These are phyloP conservation scores for Lasioglossum marginatum DNA, from an alignment of 2,888 invertebrate species.

Conservation along the genomic window DNA sequence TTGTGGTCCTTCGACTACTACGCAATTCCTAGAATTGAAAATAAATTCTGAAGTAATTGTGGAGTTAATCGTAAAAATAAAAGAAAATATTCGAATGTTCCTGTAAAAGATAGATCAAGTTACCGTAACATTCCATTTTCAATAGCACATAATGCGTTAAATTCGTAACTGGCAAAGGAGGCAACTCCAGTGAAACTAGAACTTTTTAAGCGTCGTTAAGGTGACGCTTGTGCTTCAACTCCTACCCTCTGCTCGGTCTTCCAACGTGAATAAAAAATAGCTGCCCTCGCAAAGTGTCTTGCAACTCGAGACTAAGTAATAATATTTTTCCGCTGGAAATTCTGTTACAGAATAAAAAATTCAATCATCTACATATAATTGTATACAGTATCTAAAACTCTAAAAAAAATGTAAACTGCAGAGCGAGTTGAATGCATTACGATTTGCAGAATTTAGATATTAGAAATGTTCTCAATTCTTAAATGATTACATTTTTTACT, in stretches of 20 bases:
- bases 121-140: not conserved
- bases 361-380: not conserved
- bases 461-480: not conserved
- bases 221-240: conserved; percentile 15
- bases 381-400: not conserved
- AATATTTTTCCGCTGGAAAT: not conserved
- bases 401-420: not conserved
- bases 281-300: not conserved
- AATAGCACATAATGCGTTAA: conserved; percentile 12
- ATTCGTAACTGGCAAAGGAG: conserved; percentile 26
- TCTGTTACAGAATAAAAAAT: not conserved
- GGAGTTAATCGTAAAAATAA: not conserved
- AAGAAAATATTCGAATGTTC: not conserved
- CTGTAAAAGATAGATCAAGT: not conserved
- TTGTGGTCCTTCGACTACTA: accelerated
- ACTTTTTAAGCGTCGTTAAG: conserved; percentile 22
- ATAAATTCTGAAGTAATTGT: not conserved
- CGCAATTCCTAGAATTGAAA: not conserved
- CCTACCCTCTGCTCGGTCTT: not conserved
- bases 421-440: not conserved
- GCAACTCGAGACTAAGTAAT: not conserved
- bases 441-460: not conserved
- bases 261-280: conserved; percentile 12
- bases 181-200: conserved; percentile 21
- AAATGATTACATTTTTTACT: not conserved